Conservation (phyloP, 2,888 invertebrate species). For the Eilema griseolum region DNA sequence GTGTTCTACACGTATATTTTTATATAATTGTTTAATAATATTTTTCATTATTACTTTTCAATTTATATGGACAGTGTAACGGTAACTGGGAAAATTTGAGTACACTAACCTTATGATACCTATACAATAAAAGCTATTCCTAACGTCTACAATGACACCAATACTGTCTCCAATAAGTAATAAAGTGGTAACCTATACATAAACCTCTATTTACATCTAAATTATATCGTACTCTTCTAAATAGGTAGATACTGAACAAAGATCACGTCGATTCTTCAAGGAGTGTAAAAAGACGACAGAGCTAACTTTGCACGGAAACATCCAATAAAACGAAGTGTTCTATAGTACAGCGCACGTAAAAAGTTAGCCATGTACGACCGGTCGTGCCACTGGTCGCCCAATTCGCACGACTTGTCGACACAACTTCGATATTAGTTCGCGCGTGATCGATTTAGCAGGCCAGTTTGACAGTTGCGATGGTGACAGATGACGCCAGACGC, state of each 20-base stretch:
- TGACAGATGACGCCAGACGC: slow-evolving; percentile 82
- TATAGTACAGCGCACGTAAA: slow-evolving; percentile 68
- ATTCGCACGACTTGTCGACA: slow-evolving; percentile 64
- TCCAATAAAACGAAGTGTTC: slow-evolving; percentile 79
- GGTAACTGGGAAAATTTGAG: too few species aligned
- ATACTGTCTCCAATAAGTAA: not conserved
- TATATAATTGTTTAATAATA: too few species aligned
- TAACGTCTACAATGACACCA: not conserved
- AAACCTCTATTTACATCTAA: slow-evolving; percentile 1
- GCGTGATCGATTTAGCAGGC: slow-evolving; percentile 83
- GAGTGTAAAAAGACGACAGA: slow-evolving; percentile 69
- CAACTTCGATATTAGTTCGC: slow-evolving; percentile 85
- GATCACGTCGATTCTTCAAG: slow-evolving; percentile 66
- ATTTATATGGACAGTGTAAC: too few species aligned
- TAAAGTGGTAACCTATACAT: not conserved
- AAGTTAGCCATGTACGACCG: slow-evolving; percentile 62
- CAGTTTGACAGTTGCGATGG: slow-evolving; percentile 84
- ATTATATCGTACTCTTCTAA: slow-evolving; percentile 51
- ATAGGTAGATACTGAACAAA: slow-evolving; percentile 62
- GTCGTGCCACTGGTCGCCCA: slow-evolving; percentile 55
- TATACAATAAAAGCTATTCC: not conserved
- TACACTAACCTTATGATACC: too few species aligned
- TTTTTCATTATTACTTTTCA: too few species aligned
- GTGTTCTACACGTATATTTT: too few species aligned
- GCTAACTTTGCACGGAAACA: slow-evolving; percentile 77